phyloP scores from a whole-genome alignment of 2,888 invertebrate genomes.

The Spatulosminthurus flaviceps region DNA sequence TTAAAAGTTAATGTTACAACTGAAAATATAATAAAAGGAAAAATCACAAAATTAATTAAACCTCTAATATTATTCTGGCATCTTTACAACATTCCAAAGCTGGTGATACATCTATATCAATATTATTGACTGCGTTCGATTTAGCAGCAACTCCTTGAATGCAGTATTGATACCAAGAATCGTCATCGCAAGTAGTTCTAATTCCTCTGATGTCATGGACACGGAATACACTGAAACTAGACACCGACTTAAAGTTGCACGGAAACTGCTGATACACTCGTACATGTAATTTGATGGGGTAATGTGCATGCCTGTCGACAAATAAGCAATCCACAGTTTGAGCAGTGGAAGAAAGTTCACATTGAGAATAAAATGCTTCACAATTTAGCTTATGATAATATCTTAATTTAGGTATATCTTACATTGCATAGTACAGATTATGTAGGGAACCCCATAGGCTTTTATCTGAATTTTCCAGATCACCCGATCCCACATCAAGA shows the following conservation, averaged over 20 bases:
- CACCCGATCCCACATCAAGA: too few relatives aligned
- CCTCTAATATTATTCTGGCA: conserved; percentile 10
- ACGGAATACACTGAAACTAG: neutral
- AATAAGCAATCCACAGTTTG: neutral
- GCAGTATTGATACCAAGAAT: conserved; percentile 2
- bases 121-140: neutral
- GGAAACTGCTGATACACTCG: conserved; percentile 18
- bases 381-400: too few relatives aligned
- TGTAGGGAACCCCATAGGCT: neutral
- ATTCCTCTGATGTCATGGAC: neutral
- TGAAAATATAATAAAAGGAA: neutral
- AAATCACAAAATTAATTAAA: neutral
- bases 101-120: neutral
- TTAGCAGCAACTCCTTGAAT: neutral
- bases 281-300: neutral
- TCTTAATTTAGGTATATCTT: neutral
- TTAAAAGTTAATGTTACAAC: neutral
- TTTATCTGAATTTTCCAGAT: neutral
- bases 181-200: neutral
- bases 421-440: conserved; percentile 17
- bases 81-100: neutral
- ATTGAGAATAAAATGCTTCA: too few relatives aligned
- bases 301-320: neutral
- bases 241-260: neutral
- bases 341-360: too few relatives aligned